A percentile compares a stretch with the other conserved stretches of the same genome.
These are phyloP conservation scores for Hymenochirus boettgeri DNA, from an alignment of 2,113 vertebrate genomes.

Conservation along the genomic window DNA sequence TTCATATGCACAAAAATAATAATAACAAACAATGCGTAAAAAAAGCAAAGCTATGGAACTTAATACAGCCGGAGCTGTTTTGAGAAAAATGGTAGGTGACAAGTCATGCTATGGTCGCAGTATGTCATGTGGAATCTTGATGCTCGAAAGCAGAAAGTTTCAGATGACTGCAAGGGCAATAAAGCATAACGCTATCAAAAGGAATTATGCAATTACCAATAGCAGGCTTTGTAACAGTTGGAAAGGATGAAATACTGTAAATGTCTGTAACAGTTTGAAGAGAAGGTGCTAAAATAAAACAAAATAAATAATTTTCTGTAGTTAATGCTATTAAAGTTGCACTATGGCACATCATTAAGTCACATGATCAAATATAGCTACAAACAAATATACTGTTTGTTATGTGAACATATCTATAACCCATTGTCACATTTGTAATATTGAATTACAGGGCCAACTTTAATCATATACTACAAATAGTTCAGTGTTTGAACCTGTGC, in stretches of 20 bases:
- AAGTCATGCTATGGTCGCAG: not conserved
- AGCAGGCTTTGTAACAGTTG: not conserved
- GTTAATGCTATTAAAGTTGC: not conserved
- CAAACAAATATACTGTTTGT: too few relatives aligned
- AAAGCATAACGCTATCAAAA: slow-evolving; percentile 1
- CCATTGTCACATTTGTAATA: too few relatives aligned
- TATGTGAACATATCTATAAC: too few relatives aligned
- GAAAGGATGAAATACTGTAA: slow-evolving; percentile 10
- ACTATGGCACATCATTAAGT: not conserved
- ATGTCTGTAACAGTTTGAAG: slow-evolving; percentile 4
- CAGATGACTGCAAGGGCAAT: not conserved
- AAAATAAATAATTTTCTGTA: slow-evolving; percentile 9
- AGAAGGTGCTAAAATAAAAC: slow-evolving; percentile 15
- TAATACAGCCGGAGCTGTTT: not conserved
- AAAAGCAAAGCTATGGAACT: not conserved
- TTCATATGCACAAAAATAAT: too few relatives aligned
- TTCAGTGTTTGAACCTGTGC: too few relatives aligned
- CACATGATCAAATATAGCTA: not conserved
- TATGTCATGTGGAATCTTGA: not conserved
- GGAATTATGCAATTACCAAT: slow-evolving; percentile 21
- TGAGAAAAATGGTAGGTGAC: not conserved
- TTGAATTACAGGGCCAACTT: too few relatives aligned
- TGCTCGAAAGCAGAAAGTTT: slow-evolving; percentile 4
- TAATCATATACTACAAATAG: too few relatives aligned
- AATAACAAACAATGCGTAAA: not conserved